Evolutionary conservation across 2,113 vertebrate species (phyloP).

Genomic region (Sturnira hondurensis): DNA sequence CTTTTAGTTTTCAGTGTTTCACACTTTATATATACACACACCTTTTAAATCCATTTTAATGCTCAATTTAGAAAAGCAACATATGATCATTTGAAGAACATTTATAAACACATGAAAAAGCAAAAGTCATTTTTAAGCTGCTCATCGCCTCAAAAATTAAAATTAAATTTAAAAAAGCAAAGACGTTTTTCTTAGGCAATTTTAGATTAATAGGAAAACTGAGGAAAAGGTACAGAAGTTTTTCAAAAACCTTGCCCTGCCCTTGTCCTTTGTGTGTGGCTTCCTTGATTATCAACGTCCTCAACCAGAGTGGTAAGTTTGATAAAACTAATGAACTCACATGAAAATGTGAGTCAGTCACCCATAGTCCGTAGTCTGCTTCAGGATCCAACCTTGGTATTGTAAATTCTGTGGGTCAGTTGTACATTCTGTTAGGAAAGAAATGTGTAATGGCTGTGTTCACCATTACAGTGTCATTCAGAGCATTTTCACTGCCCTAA

Average conservation of each 20-base stretch:
- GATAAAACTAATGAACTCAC: background rate
- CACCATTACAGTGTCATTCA: background rate
- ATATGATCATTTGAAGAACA: background rate
- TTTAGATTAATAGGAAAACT: background rate
- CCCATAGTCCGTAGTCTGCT: background rate
- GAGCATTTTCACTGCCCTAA: background rate
- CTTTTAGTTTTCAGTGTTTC: background rate
- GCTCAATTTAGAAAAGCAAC: background rate
- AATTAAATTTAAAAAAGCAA: too few species aligned
- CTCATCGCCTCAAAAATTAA: background rate
- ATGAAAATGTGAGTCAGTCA: background rate
- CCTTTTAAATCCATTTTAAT: background rate
- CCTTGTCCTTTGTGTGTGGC: rapidly evolving
- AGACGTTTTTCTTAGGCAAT: background rate
- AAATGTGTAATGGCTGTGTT: too few species aligned
- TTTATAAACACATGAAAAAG: background rate
- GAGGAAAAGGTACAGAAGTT: background rate
- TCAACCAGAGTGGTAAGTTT: background rate
- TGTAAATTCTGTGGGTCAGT: background rate
- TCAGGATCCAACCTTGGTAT: background rate
- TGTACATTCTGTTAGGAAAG: background rate
- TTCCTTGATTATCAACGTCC: background rate
- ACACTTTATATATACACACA: background rate
- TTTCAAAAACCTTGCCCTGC: background rate
- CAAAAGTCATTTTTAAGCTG: background rate